Conservation (phyloP, 1,140 invertebrate genomes). For the Probaryconus sp. region DNA sequence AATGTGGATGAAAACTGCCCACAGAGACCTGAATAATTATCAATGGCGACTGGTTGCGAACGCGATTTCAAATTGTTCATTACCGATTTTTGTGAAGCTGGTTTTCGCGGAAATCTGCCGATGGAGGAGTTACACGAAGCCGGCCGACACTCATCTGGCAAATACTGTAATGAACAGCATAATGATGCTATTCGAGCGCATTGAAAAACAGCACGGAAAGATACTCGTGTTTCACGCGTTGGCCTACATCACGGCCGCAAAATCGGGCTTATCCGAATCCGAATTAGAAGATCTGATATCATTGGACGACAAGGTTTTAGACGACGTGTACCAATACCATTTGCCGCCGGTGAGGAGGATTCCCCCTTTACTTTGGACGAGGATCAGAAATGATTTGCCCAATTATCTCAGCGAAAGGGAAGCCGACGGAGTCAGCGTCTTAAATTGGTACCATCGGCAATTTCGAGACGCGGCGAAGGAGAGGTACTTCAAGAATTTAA, state of each 20-base stretch:
- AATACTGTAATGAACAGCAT: slow-evolving; percentile 98
- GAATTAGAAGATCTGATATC: slow-evolving; percentile 97
- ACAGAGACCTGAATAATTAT: slow-evolving; percentile 92
- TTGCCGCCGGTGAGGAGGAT: slow-evolving; percentile 96
- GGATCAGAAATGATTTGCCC: slow-evolving; percentile 95
- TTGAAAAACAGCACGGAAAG: slow-evolving; percentile 95
- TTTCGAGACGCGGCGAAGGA: slow-evolving; percentile 96
- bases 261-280: slow-evolving; percentile 94
- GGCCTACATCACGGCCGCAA: slow-evolving; percentile 95
- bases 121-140: slow-evolving; percentile 97
- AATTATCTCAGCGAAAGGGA: slow-evolving; percentile 97
- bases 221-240: slow-evolving; percentile 95
- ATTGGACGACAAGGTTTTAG: slow-evolving; percentile 94
- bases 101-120: slow-evolving; percentile 97
- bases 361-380: slow-evolving; percentile 96
- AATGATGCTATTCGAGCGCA: slow-evolving; percentile 96
- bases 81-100: slow-evolving; percentile 98
- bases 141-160: slow-evolving; percentile 93
- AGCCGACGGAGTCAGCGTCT: slow-evolving; percentile 97
- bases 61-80: slow-evolving; percentile 93
- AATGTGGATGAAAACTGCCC: slow-evolving; percentile 95
- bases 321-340: slow-evolving; percentile 99
- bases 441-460: slow-evolving; percentile 99
- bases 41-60: slow-evolving; percentile 97
- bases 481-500: slow-evolving; percentile 98